phyloP scores from a whole-genome alignment of 2,113 vertebrate genomes.

The Origma solitaria region DNA sequence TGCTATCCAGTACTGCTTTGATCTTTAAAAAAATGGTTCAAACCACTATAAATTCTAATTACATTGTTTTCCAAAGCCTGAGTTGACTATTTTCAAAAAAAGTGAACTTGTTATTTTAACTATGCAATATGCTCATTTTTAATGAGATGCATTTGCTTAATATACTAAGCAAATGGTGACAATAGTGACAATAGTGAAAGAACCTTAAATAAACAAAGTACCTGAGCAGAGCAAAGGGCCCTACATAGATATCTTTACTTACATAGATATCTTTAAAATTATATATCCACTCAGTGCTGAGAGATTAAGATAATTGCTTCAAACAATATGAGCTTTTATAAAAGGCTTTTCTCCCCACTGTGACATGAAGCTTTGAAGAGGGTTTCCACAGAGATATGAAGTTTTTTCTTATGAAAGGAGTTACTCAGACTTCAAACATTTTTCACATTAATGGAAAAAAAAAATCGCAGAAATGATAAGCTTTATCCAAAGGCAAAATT shows the following conservation, averaged over 20 bases:
- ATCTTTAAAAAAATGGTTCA: background rate
- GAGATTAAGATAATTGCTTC: slow-evolving; percentile 33
- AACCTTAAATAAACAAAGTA: background rate
- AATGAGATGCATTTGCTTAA: background rate
- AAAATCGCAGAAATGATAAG: background rate
- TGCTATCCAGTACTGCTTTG: background rate
- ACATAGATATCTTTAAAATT: background rate
- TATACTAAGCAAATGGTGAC: background rate
- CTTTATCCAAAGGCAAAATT: background rate
- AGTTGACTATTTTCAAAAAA: background rate
- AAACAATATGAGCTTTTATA: slow-evolving; percentile 5
- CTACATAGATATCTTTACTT: background rate
- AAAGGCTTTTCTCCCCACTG: background rate
- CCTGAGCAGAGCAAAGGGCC: background rate
- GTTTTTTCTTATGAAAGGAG: background rate
- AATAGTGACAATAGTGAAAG: background rate
- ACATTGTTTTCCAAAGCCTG: background rate
- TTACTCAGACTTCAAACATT: background rate
- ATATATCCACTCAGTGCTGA: background rate
- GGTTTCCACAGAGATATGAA: background rate
- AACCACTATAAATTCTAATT: background rate
- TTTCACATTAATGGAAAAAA: background rate
- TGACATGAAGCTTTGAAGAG: background rate
- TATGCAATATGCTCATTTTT: background rate
- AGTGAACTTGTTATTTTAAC: background rate